Base-by-base conservation (phyloP, 2,888 invertebrate genomes). In the Myopa tessellatipennis region DNA sequence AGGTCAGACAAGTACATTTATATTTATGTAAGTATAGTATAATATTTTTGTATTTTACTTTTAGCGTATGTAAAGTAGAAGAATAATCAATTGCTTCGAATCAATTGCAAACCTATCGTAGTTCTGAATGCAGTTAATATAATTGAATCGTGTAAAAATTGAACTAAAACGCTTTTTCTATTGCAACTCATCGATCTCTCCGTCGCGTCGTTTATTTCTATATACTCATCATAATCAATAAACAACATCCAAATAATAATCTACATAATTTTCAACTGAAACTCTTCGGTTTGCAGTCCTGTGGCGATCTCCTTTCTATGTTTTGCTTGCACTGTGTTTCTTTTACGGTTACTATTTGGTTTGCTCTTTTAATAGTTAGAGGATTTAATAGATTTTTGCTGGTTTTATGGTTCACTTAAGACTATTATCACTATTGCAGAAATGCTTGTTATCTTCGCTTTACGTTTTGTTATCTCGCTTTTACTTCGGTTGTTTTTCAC, bases 401-500 rank as follows among this genome's bases (percentile, higher is more conserved):
- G 79, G 74, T 63, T 78, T 75, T 63, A 83, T 82, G 79, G 81
- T 78, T 74, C 16, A 85, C 88, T 87, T 87, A 87, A 85, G 88
- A 88, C 88, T 88, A 88, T 88, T 88, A 88, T 88, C 88, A 88
- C 88, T 88, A 88, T 88, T 88, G 88, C 88, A 88, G 88, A 88
- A 88, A 75, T 69, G 75, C 68, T 73, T 63, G 85, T 26, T 26
- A 26, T 26, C 10, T 12, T 55, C n/a, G 45, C 45, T 45, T 45
- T 45, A 26, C 45, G 45, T 45, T 45, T 10, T 26, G 26, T 45
- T 45, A 6, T 45, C 7, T 45, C 45, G 10, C 10, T 10, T 8
- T 45, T 60, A 58, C 38, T 58, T 79, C 77, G 77, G 80, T 79
- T 73, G 82, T 78, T 77, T 80, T 80, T 74, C 77, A 77, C 76